Percentiles rank a stretch among this genome's conserved stretches.
Evolutionary conservation across 2,888 invertebrate genomes (phyloP).

Genomic region (Melolontha melolontha): DNA sequence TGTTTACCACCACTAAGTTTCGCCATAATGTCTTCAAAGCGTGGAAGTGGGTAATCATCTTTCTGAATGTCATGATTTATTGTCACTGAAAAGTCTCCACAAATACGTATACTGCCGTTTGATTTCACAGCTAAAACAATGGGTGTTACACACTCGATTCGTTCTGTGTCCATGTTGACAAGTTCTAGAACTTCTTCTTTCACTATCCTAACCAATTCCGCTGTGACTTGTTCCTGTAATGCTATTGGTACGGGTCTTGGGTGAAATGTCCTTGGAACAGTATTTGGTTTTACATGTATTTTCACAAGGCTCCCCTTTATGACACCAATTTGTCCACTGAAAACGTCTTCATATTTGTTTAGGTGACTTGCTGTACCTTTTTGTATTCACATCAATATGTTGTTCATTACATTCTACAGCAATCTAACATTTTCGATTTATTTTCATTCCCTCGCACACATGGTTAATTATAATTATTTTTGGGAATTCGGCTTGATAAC

Average conservation of each 20-base stretch:
- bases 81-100: constrained; percentile 47
- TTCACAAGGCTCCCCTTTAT: background rate
- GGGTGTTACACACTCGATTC: constrained; percentile 50
- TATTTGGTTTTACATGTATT: too few relatives aligned
- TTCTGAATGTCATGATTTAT: constrained; percentile 44
- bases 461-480: too few relatives aligned
- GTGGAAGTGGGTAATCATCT: constrained; percentile 43
- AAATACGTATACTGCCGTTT: constrained; percentile 48
- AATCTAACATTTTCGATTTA: too few relatives aligned
- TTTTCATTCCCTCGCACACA: too few relatives aligned
- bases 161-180: constrained; percentile 44
- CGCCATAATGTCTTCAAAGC: constrained; percentile 43
- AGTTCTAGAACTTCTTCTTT: constrained; percentile 47
- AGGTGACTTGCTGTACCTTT: too few relatives aligned
- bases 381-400: too few relatives aligned
- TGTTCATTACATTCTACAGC: too few relatives aligned
- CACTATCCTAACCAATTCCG: constrained; percentile 48
- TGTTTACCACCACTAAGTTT: constrained; percentile 37
- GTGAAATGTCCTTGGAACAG: background rate
- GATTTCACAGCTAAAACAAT: constrained; percentile 46
- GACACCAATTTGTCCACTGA: background rate
- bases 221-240: constrained; percentile 46
- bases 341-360: too few relatives aligned
- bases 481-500: too few relatives aligned
- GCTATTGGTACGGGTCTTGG: constrained; percentile 23